phyloP scores from a whole-genome alignment of 2,797 vertebrate species.

The Trichosurus vulpecula region DNA sequence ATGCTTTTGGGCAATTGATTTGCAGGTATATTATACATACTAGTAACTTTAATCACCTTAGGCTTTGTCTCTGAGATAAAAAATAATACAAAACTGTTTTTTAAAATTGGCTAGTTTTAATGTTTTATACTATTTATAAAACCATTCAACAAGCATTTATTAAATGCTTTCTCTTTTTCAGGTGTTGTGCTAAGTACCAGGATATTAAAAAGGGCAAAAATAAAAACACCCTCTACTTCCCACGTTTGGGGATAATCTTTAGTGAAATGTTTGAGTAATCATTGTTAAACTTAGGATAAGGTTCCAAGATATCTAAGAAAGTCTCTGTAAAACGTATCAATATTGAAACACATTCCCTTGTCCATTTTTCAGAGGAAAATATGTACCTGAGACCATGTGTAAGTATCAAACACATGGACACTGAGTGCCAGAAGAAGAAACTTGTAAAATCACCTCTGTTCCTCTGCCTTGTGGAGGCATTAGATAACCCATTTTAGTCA shows the following conservation, averaged over 20 bases:
- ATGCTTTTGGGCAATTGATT: not conserved
- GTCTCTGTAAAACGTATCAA: not conserved
- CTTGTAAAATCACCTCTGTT: not conserved
- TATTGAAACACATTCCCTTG: not conserved
- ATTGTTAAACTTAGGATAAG: not conserved
- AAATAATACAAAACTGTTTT: too few relatives aligned
- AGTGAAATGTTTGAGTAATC: not conserved
- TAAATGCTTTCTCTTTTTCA: too few relatives aligned
- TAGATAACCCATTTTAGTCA: not conserved
- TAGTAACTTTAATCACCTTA: not conserved
- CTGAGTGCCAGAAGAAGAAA: not conserved
- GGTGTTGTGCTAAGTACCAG: too few relatives aligned
- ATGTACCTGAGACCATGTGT: not conserved
- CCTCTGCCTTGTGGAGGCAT: not conserved
- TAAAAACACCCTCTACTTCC: too few relatives aligned
- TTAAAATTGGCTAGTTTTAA: too few relatives aligned
- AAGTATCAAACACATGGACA: not conserved
- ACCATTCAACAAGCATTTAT: too few relatives aligned
- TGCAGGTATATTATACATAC: not conserved
- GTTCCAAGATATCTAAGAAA: not conserved
- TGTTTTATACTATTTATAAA: too few relatives aligned
- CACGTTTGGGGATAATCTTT: not conserved
- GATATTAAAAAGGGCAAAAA: too few relatives aligned
- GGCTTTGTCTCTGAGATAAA: too few relatives aligned
- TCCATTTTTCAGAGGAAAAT: not conserved